Percentiles rank a stretch among this genome's conserved stretches.
Evolutionary conservation across 1,140 invertebrate genomes (phyloP).

Genomic region (Antheraea pernyi): DNA sequence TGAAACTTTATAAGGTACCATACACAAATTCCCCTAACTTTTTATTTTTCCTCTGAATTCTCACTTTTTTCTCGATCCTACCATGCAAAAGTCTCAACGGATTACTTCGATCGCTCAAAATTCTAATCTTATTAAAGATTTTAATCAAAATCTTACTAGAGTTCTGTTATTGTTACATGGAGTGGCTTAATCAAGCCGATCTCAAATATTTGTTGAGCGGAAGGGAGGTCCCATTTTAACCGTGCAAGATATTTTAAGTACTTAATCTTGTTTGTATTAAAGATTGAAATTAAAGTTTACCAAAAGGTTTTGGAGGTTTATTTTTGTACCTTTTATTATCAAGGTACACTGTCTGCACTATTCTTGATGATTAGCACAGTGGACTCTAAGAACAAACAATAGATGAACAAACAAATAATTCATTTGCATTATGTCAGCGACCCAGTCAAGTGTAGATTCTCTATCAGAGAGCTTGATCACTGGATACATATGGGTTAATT

Average conservation of each 20-base stretch:
- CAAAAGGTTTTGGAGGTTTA: background rate
- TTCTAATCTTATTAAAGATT: background rate
- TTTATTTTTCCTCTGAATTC: constrained; percentile 26
- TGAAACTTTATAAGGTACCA: constrained; percentile 79
- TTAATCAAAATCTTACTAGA: constrained; percentile 22
- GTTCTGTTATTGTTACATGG: constrained; percentile 6
- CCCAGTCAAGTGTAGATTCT: too few species aligned
- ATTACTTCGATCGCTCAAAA: constrained; percentile 17
- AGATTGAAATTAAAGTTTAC: background rate
- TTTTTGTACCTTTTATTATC: too few species aligned
- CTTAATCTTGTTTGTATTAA: background rate
- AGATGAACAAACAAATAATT: too few species aligned
- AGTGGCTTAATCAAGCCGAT: constrained; percentile 11
- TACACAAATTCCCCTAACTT: constrained; percentile 74
- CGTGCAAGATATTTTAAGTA: background rate
- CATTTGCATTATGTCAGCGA: too few species aligned
- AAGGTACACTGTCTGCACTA: too few species aligned
- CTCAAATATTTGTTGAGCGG: background rate
- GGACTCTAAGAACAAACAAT: too few species aligned
- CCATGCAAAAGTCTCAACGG: constrained; percentile 61
- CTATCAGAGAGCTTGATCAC: too few species aligned
- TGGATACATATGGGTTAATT: too few species aligned
- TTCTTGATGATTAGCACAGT: too few species aligned
- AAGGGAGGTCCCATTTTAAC: background rate
- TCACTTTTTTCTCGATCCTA: constrained; percentile 45